phyloP scores from a whole-genome alignment of 1,140 invertebrate species.

The Whitmania pigra region DNA sequence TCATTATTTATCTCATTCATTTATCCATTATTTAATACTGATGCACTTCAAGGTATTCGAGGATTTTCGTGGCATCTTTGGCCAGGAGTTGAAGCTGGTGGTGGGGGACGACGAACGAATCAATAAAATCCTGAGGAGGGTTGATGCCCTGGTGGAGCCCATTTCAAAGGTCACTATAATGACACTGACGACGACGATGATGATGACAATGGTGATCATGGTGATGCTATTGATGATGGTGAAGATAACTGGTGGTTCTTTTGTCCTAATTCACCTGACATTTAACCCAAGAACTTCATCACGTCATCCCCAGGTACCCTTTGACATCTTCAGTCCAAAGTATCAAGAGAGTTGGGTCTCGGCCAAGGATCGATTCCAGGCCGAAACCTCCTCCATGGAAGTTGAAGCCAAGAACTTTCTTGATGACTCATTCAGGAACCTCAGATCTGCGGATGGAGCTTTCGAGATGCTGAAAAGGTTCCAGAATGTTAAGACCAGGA shows the following conservation, averaged over 20 bases:
- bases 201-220: constrained; percentile 7
- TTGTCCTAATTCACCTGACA: too few species aligned
- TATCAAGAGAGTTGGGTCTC: constrained; percentile 70
- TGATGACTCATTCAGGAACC: constrained; percentile 65
- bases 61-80: constrained; percentile 79
- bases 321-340: constrained; percentile 62
- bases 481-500: constrained; percentile 59
- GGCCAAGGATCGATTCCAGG: constrained; percentile 60
- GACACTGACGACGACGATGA: neutral
- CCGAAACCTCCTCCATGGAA: constrained; percentile 59
- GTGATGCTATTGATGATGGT: neutral
- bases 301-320: constrained; percentile 48
- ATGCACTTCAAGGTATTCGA: constrained; percentile 51
- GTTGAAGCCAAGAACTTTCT: constrained; percentile 70
- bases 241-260: too few species aligned
- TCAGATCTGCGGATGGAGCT: constrained; percentile 65
- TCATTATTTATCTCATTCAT: too few species aligned
- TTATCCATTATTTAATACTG: too few species aligned
- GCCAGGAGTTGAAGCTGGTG: constrained; percentile 66
- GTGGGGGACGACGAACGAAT: constrained; percentile 70
- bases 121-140: constrained; percentile 61
- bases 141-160: constrained; percentile 57
- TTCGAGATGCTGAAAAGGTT: constrained; percentile 66
- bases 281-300: too few species aligned
- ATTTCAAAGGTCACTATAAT: constrained; percentile 47